Evolutionary conservation across 1,140 invertebrate genomes (phyloP).

Genomic region (Hyphantria cunea): DNA sequence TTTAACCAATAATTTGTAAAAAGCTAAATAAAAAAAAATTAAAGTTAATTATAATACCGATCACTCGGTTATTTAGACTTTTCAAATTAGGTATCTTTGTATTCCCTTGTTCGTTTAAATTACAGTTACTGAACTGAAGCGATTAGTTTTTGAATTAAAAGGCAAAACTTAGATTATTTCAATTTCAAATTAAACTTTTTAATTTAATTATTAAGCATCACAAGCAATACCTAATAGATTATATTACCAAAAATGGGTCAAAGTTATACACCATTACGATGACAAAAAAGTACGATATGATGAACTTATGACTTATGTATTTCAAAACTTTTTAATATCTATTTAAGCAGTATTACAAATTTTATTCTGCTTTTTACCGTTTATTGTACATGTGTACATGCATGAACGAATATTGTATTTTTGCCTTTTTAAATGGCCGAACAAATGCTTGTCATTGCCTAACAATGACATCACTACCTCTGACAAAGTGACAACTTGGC

Average conservation of each 20-base stretch:
- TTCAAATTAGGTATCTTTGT: too few relatives aligned
- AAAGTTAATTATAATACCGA: too few relatives aligned
- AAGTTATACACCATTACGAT: background rate
- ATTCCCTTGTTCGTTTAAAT: too few relatives aligned
- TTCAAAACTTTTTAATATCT: background rate
- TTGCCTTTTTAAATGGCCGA: constrained; percentile 11
- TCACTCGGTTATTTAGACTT: too few relatives aligned
- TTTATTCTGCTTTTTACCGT: constrained; percentile 4
- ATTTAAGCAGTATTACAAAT: background rate
- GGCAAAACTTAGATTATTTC: too few relatives aligned
- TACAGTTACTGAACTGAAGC: too few relatives aligned
- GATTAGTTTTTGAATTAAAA: too few relatives aligned
- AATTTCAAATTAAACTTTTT: too few relatives aligned
- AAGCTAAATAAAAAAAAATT: too few relatives aligned
- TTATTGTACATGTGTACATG: constrained; percentile 16
- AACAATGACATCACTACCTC: constrained; percentile 12
- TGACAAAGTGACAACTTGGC: constrained; percentile 17
- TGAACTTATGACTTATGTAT: constrained; percentile 2
- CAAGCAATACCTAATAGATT: too few relatives aligned
- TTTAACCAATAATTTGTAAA: too few relatives aligned
- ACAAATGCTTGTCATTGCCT: constrained; percentile 15
- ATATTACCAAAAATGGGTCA: background rate
- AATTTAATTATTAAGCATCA: too few relatives aligned
- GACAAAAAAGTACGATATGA: background rate
- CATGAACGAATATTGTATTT: constrained; percentile 5